Evolutionary conservation across 2,797 vertebrate species (phyloP).

Genomic region (Sparidentex hasta): DNA sequence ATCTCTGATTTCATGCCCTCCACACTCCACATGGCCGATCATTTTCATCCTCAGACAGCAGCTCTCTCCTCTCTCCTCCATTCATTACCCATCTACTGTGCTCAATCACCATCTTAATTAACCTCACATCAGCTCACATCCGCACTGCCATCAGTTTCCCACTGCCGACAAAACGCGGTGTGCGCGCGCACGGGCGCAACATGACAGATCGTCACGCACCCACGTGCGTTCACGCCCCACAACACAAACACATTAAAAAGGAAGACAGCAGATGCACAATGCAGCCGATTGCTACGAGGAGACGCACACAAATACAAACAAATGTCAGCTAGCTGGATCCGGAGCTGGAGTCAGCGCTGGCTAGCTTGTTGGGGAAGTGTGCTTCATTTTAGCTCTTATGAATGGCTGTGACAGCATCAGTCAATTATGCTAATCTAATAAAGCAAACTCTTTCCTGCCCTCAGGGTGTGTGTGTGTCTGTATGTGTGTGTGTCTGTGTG

Average conservation of each 20-base stretch:
- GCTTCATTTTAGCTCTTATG: conserved; percentile 79
- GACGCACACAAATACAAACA: conserved; percentile 67
- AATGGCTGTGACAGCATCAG: conserved; percentile 86
- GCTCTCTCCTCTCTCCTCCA: conserved; percentile 80
- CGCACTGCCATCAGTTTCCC: conserved; percentile 78
- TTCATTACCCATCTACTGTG: conserved; percentile 86
- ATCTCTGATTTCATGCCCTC: conserved; percentile 98
- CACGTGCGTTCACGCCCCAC: conserved; percentile 25
- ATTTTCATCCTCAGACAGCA: conserved; percentile 89
- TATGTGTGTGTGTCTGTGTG: conserved; percentile 41
- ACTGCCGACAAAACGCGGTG: conserved; percentile 68
- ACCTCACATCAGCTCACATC: conserved; percentile 86
- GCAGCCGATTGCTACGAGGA: conserved; percentile 25
- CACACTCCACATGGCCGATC: conserved; percentile 93
- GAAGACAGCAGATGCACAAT: conserved; percentile 42
- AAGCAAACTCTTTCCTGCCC: conserved; percentile 86
- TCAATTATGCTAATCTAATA: conserved; percentile 89
- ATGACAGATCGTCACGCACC: conserved; percentile 45
- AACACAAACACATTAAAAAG: conserved; percentile 29
- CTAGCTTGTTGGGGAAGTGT: conserved; percentile 70
- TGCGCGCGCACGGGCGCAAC: conserved; percentile 44
- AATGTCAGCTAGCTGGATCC: conserved; percentile 53
- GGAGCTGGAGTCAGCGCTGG: conserved; percentile 9
- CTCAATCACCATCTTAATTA: conserved; percentile 89
- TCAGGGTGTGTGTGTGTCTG: conserved; percentile 55